Percentiles rank a stretch among this genome's conserved stretches.
Conservation (phyloP, 1,140 invertebrate genomes). For the Littorina saxatilis region DNA sequence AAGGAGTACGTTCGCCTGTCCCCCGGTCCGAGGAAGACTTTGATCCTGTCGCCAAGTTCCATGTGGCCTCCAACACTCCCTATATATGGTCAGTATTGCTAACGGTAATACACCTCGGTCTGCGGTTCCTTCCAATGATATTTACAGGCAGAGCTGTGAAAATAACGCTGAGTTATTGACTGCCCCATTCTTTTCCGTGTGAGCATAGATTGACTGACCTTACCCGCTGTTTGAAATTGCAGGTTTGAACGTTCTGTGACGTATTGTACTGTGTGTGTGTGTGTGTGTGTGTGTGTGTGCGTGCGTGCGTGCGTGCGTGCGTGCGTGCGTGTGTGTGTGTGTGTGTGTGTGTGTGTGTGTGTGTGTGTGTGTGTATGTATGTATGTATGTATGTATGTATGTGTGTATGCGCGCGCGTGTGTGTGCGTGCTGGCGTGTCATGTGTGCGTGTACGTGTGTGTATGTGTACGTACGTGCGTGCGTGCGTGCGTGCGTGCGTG, state of each 20-base stretch:
- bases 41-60: conserved; percentile 73
- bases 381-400: too few species aligned
- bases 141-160: background rate
- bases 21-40: conserved; percentile 65
- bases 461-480: conserved; percentile 1
- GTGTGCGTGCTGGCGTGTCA: too few species aligned
- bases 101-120: background rate
- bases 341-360: too few species aligned
- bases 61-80: conserved; percentile 64
- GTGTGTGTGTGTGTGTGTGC: background rate
- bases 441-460: background rate
- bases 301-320: background rate
- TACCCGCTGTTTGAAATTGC: background rate
- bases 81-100: conserved; percentile 64
- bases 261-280: background rate
- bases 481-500: conserved; percentile 16
- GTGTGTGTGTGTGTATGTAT: too few species aligned
- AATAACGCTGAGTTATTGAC: background rate
- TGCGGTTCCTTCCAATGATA: background rate
- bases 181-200: background rate
- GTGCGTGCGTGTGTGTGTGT: too few species aligned
- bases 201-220: background rate
- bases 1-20: conserved; percentile 68
- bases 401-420: too few species aligned
- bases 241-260: background rate